Evolutionary conservation across 2,888 invertebrate genomes (phyloP).

Genomic region (Antitype chi): DNA sequence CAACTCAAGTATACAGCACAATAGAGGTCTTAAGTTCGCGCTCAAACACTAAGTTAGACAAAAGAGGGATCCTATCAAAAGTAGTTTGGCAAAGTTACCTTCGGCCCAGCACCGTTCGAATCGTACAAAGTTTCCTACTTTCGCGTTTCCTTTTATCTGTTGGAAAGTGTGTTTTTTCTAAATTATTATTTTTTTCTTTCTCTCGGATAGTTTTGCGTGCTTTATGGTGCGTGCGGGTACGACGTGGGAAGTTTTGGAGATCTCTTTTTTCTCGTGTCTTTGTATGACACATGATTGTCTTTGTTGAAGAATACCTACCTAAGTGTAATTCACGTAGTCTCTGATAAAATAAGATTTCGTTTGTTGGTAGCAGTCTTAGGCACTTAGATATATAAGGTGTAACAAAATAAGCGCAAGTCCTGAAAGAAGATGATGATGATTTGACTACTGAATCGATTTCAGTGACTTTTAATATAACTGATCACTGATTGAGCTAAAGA

Average conservation of each 20-base stretch:
- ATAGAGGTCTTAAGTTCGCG: conserved; percentile 80
- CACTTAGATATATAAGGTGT: neutral
- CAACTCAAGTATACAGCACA: conserved; percentile 68
- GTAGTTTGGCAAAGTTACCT: conserved; percentile 84
- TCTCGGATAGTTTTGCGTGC: conserved; percentile 69
- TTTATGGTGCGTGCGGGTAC: conserved; percentile 80
- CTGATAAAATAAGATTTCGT: neutral
- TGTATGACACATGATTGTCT: conserved; percentile 40
- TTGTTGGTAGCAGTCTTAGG: neutral
- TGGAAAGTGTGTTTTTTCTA: conserved; percentile 84
- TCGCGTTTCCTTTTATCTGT: conserved; percentile 87
- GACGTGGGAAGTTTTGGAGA: conserved; percentile 68
- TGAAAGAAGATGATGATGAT: no score
- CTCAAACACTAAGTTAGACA: conserved; percentile 88
- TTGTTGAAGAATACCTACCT: neutral
- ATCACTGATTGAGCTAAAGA: no score
- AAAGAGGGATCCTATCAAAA: conserved; percentile 85
- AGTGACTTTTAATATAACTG: no score
- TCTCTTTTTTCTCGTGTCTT: conserved; percentile 14
- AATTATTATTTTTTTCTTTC: conserved; percentile 86
- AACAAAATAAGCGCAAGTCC: no score
- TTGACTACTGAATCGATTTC: no score
- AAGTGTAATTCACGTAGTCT: neutral
- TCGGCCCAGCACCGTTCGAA: conserved; percentile 82
- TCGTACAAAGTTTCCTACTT: conserved; percentile 88